Base-by-base conservation (phyloP, 1,140 invertebrate species). In the Drosophila bifasciata region DNA sequence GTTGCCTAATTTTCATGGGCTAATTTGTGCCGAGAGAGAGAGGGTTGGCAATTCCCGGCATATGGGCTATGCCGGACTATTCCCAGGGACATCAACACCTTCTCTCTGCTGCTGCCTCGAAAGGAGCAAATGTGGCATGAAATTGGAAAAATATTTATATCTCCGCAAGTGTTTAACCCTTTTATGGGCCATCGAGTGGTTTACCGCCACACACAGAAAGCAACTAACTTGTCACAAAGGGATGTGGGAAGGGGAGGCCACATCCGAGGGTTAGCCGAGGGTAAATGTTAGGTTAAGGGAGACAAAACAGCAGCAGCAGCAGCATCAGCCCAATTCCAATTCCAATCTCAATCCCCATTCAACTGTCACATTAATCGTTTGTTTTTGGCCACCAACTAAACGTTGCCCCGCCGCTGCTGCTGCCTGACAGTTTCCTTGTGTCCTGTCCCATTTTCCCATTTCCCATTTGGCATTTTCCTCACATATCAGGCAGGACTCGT, bases 291-390 rank as follows among this genome's bases (percentile, higher is more conserved):
- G 32, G 32, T 13, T 36, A 36, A 36, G 32, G 11, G 32, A 36
- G 3, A 36, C 3, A 5, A 6, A 5, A 6, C 23, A 25, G 23
- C 23, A 36, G 11, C 32, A 36, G 32, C 11, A 13, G 32, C 32
- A 13, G 32, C 11, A 36, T 3, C 28, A 67, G 40, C 41, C 49
- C 53, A 70, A 50, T 50, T 71, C 70, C 80, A 68, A 80, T 36
- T 58, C 21, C 61, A 48, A 49, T 49, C 61, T 63, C 64, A 68
- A 48, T 68, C 62, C 64, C 64, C 50, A 79, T 85, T 89, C 80
- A 89, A 90, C 85, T 89, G 85, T 89, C 85, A 89, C 85, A 89
- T 89, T 89, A 89, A 89, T 89, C 85, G 85, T 89, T 89, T 89
- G 85, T 89, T 89, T 86, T 86, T 88, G 83, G 83, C 78, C 83